Evolutionary conservation across 2,888 invertebrate genomes (phyloP).

Genomic region (Thera obeliscata): DNA sequence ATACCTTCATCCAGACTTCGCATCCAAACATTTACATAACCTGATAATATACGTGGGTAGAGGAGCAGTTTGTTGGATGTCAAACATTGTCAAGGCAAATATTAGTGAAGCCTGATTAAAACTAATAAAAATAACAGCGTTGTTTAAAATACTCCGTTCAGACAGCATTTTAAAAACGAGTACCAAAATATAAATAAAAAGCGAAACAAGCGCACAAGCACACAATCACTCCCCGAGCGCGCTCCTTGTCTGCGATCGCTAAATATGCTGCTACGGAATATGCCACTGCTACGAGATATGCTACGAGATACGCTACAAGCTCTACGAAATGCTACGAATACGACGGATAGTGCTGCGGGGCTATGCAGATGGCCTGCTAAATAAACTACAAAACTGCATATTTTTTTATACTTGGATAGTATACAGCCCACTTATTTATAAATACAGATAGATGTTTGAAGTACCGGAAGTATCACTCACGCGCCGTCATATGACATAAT

Average conservation of each 20-base stretch:
- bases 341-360: conserved; percentile 8
- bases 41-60: no score
- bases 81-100: no score
- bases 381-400: not conserved
- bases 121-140: not conserved
- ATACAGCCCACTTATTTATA: no score
- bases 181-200: conserved; percentile 18
- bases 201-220: conserved; percentile 15
- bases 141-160: conserved; percentile 7
- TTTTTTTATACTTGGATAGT: no score
- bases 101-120: not conserved
- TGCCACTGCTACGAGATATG: conserved; percentile 26
- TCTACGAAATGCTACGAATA: conserved; percentile 23
- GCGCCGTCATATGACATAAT: no score
- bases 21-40: no score
- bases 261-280: conserved; percentile 23
- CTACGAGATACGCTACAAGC: conserved; percentile 21
- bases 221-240: conserved; percentile 20
- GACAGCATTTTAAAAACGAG: conserved; percentile 11
- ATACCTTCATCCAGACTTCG: no score
- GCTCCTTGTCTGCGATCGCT: conserved; percentile 28
- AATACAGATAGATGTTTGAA: no score
- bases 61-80: no score
- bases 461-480: no score
- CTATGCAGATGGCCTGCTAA: conserved; percentile 1